A percentile compares a stretch with the other conserved stretches of the same genome.
Conservation (phyloP, 2,888 invertebrate genomes). For the Drosophila austrosaltans region DNA sequence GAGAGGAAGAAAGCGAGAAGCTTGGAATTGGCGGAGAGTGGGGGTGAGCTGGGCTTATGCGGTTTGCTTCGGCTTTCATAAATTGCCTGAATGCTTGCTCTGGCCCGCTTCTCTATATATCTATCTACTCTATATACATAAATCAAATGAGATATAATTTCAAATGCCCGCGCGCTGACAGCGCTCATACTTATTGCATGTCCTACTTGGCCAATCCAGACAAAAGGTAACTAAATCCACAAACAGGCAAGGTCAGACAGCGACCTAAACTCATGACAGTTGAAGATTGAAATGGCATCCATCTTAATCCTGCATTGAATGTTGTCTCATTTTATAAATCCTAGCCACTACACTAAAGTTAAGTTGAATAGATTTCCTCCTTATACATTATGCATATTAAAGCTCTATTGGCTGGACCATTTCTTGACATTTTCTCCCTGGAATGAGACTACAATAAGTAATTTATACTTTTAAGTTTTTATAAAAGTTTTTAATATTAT, state of each 20-base stretch:
- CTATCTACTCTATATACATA: conserved; percentile 46
- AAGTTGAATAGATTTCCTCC: background rate
- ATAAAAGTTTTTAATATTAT: too few relatives aligned
- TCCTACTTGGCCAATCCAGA: conserved; percentile 1
- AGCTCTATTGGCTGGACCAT: too few relatives aligned
- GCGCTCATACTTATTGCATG: conserved; percentile 33
- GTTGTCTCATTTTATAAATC: conserved; percentile 24
- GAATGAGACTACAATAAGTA: too few relatives aligned
- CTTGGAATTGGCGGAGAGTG: too few relatives aligned
- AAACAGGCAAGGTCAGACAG: conserved; percentile 4
- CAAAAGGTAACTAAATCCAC: conserved; percentile 7
- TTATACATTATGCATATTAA: background rate
- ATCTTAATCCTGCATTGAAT: conserved; percentile 30
- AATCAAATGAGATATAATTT: conserved; percentile 60
- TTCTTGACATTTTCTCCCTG: too few relatives aligned
- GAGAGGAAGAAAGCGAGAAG: background rate
- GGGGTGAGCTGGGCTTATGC: conserved; percentile 7
- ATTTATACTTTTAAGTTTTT: too few relatives aligned
- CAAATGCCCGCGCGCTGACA: conserved; percentile 39
- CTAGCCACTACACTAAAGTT: background rate
- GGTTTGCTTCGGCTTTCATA: conserved; percentile 44
- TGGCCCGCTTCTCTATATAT: conserved; percentile 18
- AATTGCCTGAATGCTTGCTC: conserved; percentile 46
- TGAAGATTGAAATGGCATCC: conserved; percentile 11
- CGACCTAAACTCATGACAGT: conserved; percentile 10